A percentile compares a stretch with the other conserved stretches of the same genome.
These are phyloP conservation scores for Zaprionus inermis DNA, from an alignment of 1,140 invertebrate species.

Conservation along the genomic window DNA sequence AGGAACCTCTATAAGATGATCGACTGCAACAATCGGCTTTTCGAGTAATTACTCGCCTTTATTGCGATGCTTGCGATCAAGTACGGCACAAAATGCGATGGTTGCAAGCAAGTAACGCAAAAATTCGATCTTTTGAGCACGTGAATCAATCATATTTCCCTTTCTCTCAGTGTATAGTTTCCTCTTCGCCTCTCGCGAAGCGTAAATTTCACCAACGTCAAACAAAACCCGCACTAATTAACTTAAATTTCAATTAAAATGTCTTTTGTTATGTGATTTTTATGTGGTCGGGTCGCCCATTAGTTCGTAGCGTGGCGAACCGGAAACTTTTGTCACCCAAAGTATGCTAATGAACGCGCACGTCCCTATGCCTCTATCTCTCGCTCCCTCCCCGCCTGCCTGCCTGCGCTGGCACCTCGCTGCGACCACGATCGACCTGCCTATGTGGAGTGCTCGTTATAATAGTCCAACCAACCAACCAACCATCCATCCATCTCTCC, in stretches of 20 bases:
- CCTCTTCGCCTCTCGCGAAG: constrained; percentile 5
- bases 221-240: constrained; percentile 68
- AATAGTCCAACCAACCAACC: constrained; percentile 3
- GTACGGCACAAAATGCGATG: no score
- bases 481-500: constrained; percentile 1
- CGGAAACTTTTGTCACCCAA: constrained; percentile 80
- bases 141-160: not conserved
- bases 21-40: no score
- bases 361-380: constrained; percentile 12
- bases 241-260: constrained; percentile 82
- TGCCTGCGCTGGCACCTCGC: no score
- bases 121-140: no score
- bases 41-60: no score
- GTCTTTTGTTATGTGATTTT: constrained; percentile 81
- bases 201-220: constrained; percentile 51
- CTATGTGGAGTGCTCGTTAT: constrained; percentile 29
- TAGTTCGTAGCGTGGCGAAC: constrained; percentile 76
- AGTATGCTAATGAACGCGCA: constrained; percentile 74
- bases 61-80: no score
- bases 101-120: no score
- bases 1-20: no score
- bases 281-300: constrained; percentile 51
- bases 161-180: constrained; percentile 6
- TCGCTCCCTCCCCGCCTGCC: not conserved
- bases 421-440: constrained; percentile 13